A percentile compares a stretch with the other conserved stretches of the same genome.
phyloP scores from a whole-genome alignment of 2,888 invertebrate genomes.

The Dolichomitus sp. region DNA sequence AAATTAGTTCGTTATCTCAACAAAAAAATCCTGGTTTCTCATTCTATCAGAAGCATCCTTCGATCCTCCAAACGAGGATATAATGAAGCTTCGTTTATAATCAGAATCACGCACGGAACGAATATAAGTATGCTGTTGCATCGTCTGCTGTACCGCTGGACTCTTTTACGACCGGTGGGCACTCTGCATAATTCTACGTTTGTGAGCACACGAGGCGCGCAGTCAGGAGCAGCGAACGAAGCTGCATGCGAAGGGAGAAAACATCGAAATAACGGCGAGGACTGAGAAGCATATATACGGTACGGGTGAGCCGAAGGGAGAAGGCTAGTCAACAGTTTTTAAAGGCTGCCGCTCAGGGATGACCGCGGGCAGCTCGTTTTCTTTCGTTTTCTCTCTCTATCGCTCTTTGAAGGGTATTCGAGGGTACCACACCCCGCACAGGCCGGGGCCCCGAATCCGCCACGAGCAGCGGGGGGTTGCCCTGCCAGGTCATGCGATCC shows the following conservation, averaged over 20 bases:
- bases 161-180: background rate
- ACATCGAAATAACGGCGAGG: constrained; percentile 37
- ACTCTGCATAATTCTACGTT: constrained; percentile 34
- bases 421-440: constrained; percentile 73
- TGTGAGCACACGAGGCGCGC: background rate
- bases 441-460: constrained; percentile 69
- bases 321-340: constrained; percentile 61
- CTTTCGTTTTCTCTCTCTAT: constrained; percentile 8
- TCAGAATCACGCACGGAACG: background rate
- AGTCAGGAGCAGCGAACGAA: background rate
- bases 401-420: constrained; percentile 68
- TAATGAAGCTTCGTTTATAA: constrained; percentile 11
- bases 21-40: background rate
- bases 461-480: constrained; percentile 75
- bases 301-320: constrained; percentile 42
- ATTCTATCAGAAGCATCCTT: background rate
- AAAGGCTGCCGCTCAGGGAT: constrained; percentile 58
- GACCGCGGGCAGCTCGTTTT: constrained; percentile 41
- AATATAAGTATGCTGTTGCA: constrained; percentile 37
- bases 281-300: constrained; percentile 24
- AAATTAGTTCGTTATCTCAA: background rate
- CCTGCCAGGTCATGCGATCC: constrained; percentile 74
- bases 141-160: background rate
- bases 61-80: background rate
- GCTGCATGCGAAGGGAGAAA: background rate